Percentiles rank a stretch among this genome's conserved stretches.
phyloP scores from a whole-genome alignment of 64 coral and sea anemone genomes.

The Stylophora pistillata region DNA sequence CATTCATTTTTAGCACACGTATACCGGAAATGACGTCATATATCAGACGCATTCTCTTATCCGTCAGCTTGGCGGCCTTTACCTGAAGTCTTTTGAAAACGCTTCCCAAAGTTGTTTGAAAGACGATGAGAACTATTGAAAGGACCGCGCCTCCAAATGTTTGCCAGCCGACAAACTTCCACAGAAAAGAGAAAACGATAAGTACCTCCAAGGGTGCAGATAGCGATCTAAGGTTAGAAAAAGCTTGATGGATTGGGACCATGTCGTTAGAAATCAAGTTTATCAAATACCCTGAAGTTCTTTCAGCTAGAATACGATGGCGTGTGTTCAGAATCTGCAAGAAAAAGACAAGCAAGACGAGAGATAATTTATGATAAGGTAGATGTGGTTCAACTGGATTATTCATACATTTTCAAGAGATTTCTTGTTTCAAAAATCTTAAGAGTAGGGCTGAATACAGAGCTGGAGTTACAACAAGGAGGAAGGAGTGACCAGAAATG shows the following conservation, averaged over 20 bases:
- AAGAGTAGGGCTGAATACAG: too few relatives aligned
- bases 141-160: neutral
- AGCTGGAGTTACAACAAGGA: too few relatives aligned
- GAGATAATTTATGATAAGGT: too few relatives aligned
- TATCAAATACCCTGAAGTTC: neutral
- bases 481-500: too few relatives aligned
- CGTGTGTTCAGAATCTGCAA: neutral
- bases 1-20: conserved; percentile 39
- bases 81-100: conserved; percentile 1
- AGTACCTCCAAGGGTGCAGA: neutral
- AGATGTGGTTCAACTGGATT: too few relatives aligned
- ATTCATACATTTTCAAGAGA: too few relatives aligned
- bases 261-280: too few relatives aligned
- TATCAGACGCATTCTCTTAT: conserved; percentile 7
- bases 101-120: neutral
- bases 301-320: neutral
- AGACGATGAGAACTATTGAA: neutral
- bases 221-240: too few relatives aligned
- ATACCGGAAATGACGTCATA: conserved; percentile 29
- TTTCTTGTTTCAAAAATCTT: too few relatives aligned
- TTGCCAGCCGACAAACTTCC: conserved; percentile 32
- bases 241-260: too few relatives aligned
- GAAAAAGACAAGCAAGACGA: too few relatives aligned
- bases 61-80: neutral
- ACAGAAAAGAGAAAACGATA: neutral